A percentile compares a stretch with the other conserved stretches of the same genome.
phyloP scores from a whole-genome alignment of 2,797 vertebrate species.

The Avahi laniger region DNA sequence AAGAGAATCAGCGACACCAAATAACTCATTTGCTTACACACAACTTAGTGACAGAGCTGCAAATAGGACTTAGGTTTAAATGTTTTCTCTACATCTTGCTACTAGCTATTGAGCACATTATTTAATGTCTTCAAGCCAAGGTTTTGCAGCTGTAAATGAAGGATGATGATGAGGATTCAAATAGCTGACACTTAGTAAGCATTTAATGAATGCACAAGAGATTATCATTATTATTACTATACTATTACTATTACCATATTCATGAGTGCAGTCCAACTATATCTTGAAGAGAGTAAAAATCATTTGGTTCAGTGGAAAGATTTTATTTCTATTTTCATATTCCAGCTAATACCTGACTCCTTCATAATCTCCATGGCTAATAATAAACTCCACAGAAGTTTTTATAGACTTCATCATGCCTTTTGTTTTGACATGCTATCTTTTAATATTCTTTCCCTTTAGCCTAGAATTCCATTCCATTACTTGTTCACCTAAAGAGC shows the following conservation, averaged over 20 bases:
- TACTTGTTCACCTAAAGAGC: neutral
- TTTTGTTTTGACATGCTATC: neutral
- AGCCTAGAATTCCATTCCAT: neutral
- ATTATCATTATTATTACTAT: slow-evolving; percentile 32
- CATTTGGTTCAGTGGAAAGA: neutral
- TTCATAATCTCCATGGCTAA: neutral
- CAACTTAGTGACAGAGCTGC: neutral
- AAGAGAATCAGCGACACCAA: neutral
- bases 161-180: neutral
- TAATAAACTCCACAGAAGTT: neutral
- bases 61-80: neutral
- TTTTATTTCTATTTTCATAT: slow-evolving; percentile 40
- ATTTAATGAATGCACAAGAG: slow-evolving; percentile 25
- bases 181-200: neutral
- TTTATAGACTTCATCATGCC: neutral
- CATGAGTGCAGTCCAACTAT: neutral
- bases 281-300: neutral
- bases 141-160: neutral
- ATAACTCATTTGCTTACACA: neutral
- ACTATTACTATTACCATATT: slow-evolving; percentile 15
- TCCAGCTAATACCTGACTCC: neutral
- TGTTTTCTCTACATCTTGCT: neutral
- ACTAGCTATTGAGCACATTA: neutral
- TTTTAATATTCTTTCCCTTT: neutral
- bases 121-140: neutral